Base-by-base conservation (phyloP, 2,888 invertebrate genomes). In the Athalia rosae region DNA sequence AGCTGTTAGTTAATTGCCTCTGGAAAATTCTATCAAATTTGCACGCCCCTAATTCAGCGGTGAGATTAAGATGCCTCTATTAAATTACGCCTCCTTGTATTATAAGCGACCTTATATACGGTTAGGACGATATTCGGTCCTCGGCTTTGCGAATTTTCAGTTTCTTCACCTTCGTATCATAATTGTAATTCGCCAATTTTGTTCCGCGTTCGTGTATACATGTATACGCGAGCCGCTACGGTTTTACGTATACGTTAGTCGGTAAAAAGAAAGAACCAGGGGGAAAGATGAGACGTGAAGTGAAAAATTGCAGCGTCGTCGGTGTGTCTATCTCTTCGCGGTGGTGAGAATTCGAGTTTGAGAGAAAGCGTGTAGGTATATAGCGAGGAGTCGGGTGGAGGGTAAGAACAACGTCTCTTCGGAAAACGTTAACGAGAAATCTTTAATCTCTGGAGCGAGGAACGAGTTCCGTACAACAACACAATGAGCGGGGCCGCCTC, bases 351-450 rank as follows among this genome's bases (percentile, higher is more conserved):
- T n/a, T 6, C 43, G 3, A 8, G 13, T 45, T 15, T 7, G n/a
- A 63, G 6, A 28, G 48, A 28, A 11, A 67, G 15, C 43, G n/a
- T n/a, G n/a, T n/a, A n/a, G n/a, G n/a, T n/a, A n/a, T n/a, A n/a
- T n/a, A 56, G 11, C 13, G n/a, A 43, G 6, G 8, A 56, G 4
- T 11, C 56, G 69, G n/a, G 50, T n/a, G n/a, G 11, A n/a, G 43
- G 43, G 8, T n/a, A 53, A 58, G 11, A 67, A 58, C 43, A 45
- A 69, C 69, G 43, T 56, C 69, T 56, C 69, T 56, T 69, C 58
- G 45, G 13, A 58, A 28, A 69, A 56, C 13, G 69, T 69, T 69
- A 69, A 69, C 69, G 69, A 69, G 69, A 69, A 69, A 56, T 58
- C 53, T 69, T 69, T 56, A 69, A 69, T 69, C 69, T 69, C 41